Base-by-base conservation (phyloP, 2,888 invertebrate species). In the Drosophila picticornis region DNA sequence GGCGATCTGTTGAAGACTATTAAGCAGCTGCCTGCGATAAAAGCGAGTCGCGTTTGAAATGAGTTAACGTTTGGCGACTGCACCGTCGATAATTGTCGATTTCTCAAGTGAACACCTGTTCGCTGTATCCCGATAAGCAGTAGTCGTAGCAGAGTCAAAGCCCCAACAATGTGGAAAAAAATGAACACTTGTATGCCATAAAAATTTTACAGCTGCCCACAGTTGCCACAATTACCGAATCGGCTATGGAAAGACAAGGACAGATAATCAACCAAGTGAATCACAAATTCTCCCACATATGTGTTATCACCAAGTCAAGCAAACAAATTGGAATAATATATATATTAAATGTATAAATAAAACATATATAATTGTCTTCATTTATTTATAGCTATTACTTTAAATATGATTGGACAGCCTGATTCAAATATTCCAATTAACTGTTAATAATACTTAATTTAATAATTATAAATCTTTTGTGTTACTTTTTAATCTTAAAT, bases 31-130 rank as follows among this genome's bases (percentile, higher is more conserved):
- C 68, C 66, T 32, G 61, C 60, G 76, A 79, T 81, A 81, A 76
- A 71, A 51, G 40, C 34, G 52, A 53, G 36, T 68, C 59, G 80
- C 57, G 52, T 57, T 67, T 67, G 72, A 78, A 70, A 34, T 57
- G 13, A 32, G 57, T 75, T 22, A 38, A 34, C 27, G 34, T 40
- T 60, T 16, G 29, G 40, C 38, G 46, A 31, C 46, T 53, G 52
- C 52, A 51, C n/a, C 38, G 55, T 56, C 36, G 51, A 57, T 57
- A 31, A 22, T 22, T 51, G 70, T 40, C 25, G 52, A 64, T 57
- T 51, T 57, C 34, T 78, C 29, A 72, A 82, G 63, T 73, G 81
- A 75, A 82, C 81, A 81, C 82, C 82, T 81, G 81, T 79, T 81
- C 61, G 11, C 25, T 36, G 10, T 25, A 51, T 59, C 32, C 25